phyloP scores from a whole-genome alignment of 2,113 vertebrate genomes.

The Camelus bactrianus region DNA sequence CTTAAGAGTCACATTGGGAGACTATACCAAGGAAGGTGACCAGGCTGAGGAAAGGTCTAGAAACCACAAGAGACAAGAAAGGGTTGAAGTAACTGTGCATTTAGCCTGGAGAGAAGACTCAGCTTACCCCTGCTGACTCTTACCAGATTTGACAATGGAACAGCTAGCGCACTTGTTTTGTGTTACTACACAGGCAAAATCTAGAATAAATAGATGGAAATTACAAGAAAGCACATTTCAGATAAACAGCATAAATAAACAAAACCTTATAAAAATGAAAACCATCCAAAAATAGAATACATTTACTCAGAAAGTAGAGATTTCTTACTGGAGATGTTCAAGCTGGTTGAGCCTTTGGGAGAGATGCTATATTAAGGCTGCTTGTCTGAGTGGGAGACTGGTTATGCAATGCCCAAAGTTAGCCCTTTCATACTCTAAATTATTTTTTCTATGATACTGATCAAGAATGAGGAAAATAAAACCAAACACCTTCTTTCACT shows the following conservation, averaged over 20 bases:
- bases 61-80: constrained; percentile 33
- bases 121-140: background rate
- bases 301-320: constrained; percentile 24
- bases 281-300: background rate
- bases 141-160: background rate
- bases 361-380: background rate
- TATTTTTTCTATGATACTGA: background rate
- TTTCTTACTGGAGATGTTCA: background rate
- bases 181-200: background rate
- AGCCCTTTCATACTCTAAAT: background rate
- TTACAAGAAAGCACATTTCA: background rate
- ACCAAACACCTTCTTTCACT: background rate
- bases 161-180: background rate
- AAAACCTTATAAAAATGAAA: constrained; percentile 45
- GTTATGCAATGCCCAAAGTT: background rate
- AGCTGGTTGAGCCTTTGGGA: background rate
- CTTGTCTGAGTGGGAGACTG: background rate
- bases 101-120: background rate
- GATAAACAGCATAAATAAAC: constrained; percentile 14
- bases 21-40: background rate
- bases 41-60: background rate
- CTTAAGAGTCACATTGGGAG: background rate
- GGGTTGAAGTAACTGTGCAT: background rate
- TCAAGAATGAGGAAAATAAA: constrained; percentile 15
- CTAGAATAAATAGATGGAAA: constrained; percentile 16